phyloP scores from a whole-genome alignment of 2,113 vertebrate genomes.

The Hyaena hyaena region DNA sequence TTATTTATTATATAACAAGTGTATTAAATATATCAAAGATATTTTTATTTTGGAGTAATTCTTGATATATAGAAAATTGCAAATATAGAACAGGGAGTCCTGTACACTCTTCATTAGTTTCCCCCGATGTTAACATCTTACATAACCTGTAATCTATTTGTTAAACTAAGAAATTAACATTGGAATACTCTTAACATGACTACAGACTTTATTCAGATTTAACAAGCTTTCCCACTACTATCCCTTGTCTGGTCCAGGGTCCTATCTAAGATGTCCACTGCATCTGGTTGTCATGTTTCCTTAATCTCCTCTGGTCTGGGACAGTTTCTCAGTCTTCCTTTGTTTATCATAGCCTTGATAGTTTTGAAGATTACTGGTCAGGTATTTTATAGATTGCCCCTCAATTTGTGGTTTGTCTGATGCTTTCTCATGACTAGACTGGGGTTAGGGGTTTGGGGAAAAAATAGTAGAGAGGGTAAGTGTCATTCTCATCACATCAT shows the following conservation, averaged over 20 bases:
- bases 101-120: not conserved
- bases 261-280: not conserved
- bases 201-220: not conserved
- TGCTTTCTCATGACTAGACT: not conserved
- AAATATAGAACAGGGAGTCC: not conserved
- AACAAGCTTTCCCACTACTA: not conserved
- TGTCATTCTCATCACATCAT: not conserved
- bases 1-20: not conserved
- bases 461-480: not conserved
- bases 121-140: not conserved
- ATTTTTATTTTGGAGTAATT: constrained; percentile 7
- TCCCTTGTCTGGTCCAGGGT: not conserved
- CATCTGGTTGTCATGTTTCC: not conserved
- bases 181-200: not conserved
- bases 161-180: not conserved
- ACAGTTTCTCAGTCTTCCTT: not conserved
- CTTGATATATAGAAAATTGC: not conserved
- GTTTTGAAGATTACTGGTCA: not conserved
- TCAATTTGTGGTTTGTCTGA: not conserved
- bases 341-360: not conserved
- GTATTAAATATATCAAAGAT: not conserved
- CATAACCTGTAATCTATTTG: not conserved
- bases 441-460: not conserved
- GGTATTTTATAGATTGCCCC: not conserved
- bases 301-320: not conserved